Evolutionary conservation across 2,797 vertebrate species (phyloP), one percentile per base, ranked within the genome.

Genomic region (Sebastes wilsoni): DNA sequence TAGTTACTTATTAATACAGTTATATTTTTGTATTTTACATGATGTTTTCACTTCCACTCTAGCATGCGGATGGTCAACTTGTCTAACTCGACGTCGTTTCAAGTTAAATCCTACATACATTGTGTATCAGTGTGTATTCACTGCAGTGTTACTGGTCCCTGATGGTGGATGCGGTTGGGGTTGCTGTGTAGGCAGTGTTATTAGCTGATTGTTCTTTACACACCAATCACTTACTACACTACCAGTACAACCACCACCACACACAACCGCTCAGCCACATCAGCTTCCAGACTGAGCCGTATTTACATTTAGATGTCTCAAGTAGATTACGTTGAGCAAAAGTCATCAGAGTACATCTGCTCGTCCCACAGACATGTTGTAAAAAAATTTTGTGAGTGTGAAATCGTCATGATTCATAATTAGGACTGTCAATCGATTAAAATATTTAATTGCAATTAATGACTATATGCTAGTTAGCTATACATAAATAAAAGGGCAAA

Each of bases 161-260:
- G 22, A 56, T 58, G 55, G 6, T 14, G 23, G 20, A 38, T 38
- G 38, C 6, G 58, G 81, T 61, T 76, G 96, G 95, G 92, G 96
- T 96, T 95, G 96, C 95, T 97, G 96, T 97, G 96, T 87, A 97
- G 97, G 97, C 97, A 98, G 97, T 98, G 97, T 95, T 93, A 95
- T 97, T 97, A 97, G 95, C 95, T 97, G 97, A 97, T 98, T 98
- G 97, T 97, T 88, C 3, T 11, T 52, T 1, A 7, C 14, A 30
- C 62, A 82, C 49, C 96, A 97, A 97, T 98, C 97, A 98, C 97
- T 97, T 97, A 95, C 94, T 90, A 92, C 94, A 97, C 96, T 96
- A 95, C 97, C 97, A 97, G 94, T 94, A 90, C 89, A 93, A 93
- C 91, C 80, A 81, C 82, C 88, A 22, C 76, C 92, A 83, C 46